phyloP scores from a whole-genome alignment of 1,140 invertebrate genomes.

The Rhagoletis zephyria region DNA sequence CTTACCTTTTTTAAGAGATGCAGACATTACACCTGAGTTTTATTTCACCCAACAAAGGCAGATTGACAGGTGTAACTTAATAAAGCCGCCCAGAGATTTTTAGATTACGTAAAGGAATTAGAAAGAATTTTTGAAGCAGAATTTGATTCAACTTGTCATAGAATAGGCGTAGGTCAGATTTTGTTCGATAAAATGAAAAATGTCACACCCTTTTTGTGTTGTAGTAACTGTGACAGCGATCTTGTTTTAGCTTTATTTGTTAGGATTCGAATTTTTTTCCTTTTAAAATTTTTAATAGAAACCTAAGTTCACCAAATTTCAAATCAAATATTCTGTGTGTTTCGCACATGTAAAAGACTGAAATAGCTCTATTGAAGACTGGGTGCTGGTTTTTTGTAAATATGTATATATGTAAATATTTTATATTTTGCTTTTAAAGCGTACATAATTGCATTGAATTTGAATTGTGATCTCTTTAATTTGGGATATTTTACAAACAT shows the following conservation, averaged over 20 bases:
- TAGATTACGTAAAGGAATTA: not conserved
- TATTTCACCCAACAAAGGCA: constrained; percentile 21
- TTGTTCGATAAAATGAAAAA: not conserved
- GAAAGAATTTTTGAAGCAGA: not conserved
- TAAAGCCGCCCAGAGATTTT: not conserved
- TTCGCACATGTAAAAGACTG: not conserved
- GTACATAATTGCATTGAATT: too few relatives aligned
- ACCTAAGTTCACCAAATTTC: not conserved
- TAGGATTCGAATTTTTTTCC: not conserved
- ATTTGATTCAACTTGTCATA: not conserved
- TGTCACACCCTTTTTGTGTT: not conserved
- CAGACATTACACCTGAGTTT: not conserved
- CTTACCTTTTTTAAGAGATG: constrained; percentile 9
- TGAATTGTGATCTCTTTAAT: too few relatives aligned
- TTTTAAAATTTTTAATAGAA: not conserved
- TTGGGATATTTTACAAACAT: too few relatives aligned
- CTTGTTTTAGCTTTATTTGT: not conserved
- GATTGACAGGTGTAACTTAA: constrained; percentile 13
- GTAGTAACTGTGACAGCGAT: not conserved
- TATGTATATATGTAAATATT: too few relatives aligned
- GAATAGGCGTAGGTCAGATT: not conserved
- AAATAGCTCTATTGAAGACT: too few relatives aligned
- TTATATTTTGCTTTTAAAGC: too few relatives aligned
- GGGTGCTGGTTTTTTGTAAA: too few relatives aligned
- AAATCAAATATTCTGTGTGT: not conserved